Base-by-base conservation (phyloP, 2,888 invertebrate species). In the Trissoscelio sp. region DNA sequence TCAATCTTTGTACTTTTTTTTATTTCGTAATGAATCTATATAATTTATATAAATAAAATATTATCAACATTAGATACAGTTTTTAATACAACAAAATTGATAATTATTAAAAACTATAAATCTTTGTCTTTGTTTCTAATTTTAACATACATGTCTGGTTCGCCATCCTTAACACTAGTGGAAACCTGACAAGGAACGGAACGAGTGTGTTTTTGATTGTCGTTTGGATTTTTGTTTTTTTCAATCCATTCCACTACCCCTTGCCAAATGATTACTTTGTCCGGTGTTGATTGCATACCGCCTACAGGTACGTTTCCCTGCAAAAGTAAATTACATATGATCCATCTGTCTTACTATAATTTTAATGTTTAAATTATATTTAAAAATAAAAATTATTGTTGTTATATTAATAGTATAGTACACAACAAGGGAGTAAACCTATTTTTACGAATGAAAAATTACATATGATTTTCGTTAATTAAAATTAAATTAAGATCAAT, bases 161-260 rank as follows among this genome's bases (percentile, higher is more conserved):
- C 97, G 1, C 97, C 96, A 87, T 97, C 97, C 88, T 96, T 95
- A 0, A 94, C 93, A 85, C 93, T 93, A 0, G 93, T 93, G 44
- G 93, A 94, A 81, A 98, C 95, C 89, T 96, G 94, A 92, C 97
- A 96, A 1, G 95, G 95, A 12, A 96, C 94, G 77, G 95, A 94
- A 77, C 95, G 93, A 0, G 95, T 93, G 57, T 95, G 93, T 91
- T 97, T 97, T 88, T 95, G 95, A 85, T 95, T 94, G 88, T 97
- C 96, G 0, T 94, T 93, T 0, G 95, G 94, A 83, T 93, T 93
- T 90, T 97, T 97, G 2, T 95, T 94, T 91, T 98, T 98, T 90
- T 98, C 98, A 89, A 97, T 96, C 97, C 98, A 98, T 92, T 98
- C 98, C 34, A 98, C 92, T 16, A 96, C 93, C 0, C 98, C 98